phyloP scores from a whole-genome alignment of 1,140 invertebrate genomes.

The Zeugodacus cucurbitae region DNA sequence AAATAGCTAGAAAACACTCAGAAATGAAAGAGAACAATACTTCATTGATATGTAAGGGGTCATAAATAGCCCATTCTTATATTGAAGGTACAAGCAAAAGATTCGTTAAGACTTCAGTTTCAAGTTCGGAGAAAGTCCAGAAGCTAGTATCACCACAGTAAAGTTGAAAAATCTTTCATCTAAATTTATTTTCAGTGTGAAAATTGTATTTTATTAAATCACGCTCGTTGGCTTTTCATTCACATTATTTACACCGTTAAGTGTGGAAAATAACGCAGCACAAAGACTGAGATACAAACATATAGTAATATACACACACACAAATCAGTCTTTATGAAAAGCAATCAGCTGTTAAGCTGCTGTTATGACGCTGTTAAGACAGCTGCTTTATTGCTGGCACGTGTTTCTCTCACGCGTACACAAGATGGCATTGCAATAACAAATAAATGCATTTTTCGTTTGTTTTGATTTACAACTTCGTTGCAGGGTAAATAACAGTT shows the following conservation, averaged over 20 bases:
- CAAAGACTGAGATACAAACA: not conserved
- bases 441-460: constrained; percentile 54
- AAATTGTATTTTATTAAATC: no score
- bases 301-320: not conserved
- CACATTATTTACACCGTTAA: not conserved
- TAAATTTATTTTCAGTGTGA: no score
- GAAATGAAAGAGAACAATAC: no score
- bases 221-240: no score
- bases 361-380: constrained; percentile 39
- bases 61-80: no score
- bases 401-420: constrained; percentile 60
- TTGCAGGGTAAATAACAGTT: constrained; percentile 44
- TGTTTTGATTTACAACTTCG: constrained; percentile 66
- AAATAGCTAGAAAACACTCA: no score
- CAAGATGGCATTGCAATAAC: not conserved
- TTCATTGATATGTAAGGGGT: no score
- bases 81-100: no score
- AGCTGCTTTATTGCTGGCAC: constrained; percentile 56
- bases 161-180: no score
- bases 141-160: no score
- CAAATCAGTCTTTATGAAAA: constrained; percentile 9
- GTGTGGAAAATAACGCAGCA: not conserved
- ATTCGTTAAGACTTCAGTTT: no score
- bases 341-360: constrained; percentile 25
- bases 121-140: no score